Base-by-base conservation (phyloP, 1,140 invertebrate genomes). In the Platyscapa corneri region DNA sequence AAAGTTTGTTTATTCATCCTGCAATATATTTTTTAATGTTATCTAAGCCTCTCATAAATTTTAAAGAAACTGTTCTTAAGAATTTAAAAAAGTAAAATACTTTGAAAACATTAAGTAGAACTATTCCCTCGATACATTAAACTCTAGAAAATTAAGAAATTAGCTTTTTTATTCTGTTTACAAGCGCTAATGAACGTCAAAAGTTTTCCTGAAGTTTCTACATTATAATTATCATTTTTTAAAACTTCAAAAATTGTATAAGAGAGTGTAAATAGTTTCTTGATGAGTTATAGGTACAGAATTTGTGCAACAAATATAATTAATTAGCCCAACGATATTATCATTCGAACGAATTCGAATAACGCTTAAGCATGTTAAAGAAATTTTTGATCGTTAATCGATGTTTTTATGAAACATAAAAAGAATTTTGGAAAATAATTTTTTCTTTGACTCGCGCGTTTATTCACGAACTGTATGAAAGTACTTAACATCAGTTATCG, bases 101-200 rank as follows among this genome's bases (percentile, higher is more conserved):
- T 20, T 67, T 16, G 81, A 30, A 34, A 74, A 74, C 49, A 37
- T 76, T 83, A 76, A 83, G 23, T 46, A 34, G 49, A 65, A 46
- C 82, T 70, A 84, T 65, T 85, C 84, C 78, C 84, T 14, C 53
- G 78, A 72, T 75, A 56, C 53, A 60, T 85, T 64, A 79, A 32
- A 27, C 77, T 6, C 70, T 37, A n/a, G 81, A 85, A 85, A 64
- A 81, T 85, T 85, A 85, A 85, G 78, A 80, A 85, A 85, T 37
- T 76, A 72, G 23, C 78, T 53, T 53, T 18, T 42, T 53, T 60
- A 20, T 64, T 39, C 78, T 81, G 46, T 85, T 75, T 85, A 65
- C 77, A 67, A 23, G 78, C 30, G n/a, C 56, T 85, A 85, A 85
- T 76, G 84, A 82, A 85, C 84, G 75, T 82, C 81, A 81, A 81